A percentile compares a stretch with the other conserved stretches of the same genome.
Conservation (phyloP, 2,888 invertebrate species). For the Xylophagus ater region DNA sequence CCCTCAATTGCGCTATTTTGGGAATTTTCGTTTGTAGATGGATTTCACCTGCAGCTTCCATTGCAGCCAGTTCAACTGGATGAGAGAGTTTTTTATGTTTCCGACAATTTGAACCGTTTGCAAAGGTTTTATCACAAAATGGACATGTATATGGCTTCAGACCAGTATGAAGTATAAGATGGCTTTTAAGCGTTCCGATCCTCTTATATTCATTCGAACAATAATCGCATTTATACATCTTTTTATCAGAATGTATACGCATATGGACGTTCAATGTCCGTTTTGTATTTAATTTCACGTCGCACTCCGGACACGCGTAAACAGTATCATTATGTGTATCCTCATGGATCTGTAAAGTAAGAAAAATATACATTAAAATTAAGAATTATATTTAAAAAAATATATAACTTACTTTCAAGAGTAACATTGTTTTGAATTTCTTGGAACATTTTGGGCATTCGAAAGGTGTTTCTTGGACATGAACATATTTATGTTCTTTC, state of each 20-base stretch:
- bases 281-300: conserved; percentile 36
- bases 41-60: conserved; percentile 31
- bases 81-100: too few relatives aligned
- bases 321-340: conserved; percentile 37
- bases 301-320: conserved; percentile 38
- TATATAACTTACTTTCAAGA: too few relatives aligned
- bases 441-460: too few relatives aligned
- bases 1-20: conserved; percentile 32
- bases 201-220: conserved; percentile 34
- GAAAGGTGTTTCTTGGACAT: too few relatives aligned
- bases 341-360: conserved; percentile 33
- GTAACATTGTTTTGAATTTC: too few relatives aligned
- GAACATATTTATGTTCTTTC: conserved; percentile 31
- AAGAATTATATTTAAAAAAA: too few relatives aligned
- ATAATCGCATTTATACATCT: conserved; percentile 33
- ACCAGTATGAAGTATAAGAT: too few relatives aligned
- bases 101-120: too few relatives aligned
- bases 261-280: conserved; percentile 40
- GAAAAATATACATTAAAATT: too few relatives aligned
- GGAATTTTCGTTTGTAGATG: conserved; percentile 28
- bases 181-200: too few relatives aligned
- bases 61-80: conserved; percentile 34
- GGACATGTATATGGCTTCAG: too few relatives aligned
- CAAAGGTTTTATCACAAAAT: too few relatives aligned
- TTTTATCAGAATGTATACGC: conserved; percentile 32